These are phyloP conservation scores for Stegophylla sp. DNA, from an alignment of 2,888 invertebrate genomes.

Conservation along the genomic window DNA sequence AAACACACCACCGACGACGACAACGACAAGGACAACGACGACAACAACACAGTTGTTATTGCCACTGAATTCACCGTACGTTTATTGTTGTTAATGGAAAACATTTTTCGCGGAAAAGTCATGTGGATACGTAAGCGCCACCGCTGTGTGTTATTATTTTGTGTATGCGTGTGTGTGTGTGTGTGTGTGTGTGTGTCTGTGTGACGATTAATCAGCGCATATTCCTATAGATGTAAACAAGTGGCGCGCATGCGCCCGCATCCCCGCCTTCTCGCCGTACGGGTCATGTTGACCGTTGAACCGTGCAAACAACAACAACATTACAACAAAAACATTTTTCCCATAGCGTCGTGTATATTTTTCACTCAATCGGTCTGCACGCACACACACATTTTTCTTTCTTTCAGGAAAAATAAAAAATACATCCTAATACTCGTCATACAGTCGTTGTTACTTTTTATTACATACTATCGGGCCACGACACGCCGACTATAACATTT, in stretches of 20 bases:
- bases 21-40: not conserved
- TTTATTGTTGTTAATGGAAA: slow-evolving; percentile 46
- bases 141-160: slow-evolving; percentile 34
- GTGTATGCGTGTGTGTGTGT: slow-evolving; percentile 30
- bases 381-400: not conserved
- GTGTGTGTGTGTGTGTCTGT: slow-evolving; percentile 37
- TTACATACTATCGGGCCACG: no score
- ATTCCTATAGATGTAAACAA: slow-evolving; percentile 67
- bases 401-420: slow-evolving; percentile 6
- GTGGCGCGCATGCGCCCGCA: slow-evolving; percentile 66
- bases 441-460: not conserved
- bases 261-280: slow-evolving; percentile 60
- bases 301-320: slow-evolving; percentile 58
- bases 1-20: slow-evolving; percentile 7
- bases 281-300: slow-evolving; percentile 62
- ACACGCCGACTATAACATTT: not conserved
- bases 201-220: slow-evolving; percentile 45
- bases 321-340: slow-evolving; percentile 56
- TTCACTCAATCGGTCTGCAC: not conserved
- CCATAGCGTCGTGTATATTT: slow-evolving; percentile 34
- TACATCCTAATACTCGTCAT: not conserved
- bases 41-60: slow-evolving; percentile 11
- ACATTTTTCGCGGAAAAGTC: slow-evolving; percentile 59
- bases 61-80: slow-evolving; percentile 24
- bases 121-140: slow-evolving; percentile 59